Base-by-base conservation (phyloP, 2,113 vertebrate species). In the Thamnaconus septentrionalis region DNA sequence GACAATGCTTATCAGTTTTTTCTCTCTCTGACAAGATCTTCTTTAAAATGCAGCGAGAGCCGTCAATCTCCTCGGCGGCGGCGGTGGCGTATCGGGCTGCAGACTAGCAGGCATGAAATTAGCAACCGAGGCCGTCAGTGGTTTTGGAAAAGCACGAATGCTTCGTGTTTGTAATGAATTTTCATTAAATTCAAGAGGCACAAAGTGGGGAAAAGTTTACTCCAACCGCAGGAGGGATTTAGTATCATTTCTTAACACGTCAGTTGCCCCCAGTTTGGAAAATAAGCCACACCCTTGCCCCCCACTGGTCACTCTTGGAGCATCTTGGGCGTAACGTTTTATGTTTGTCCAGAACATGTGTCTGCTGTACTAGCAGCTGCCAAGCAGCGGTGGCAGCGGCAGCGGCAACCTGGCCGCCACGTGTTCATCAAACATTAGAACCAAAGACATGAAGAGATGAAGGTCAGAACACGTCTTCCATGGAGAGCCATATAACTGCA, bases 391-490 rank as follows among this genome's bases (percentile, higher is more conserved):
- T n/a, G n/a, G n/a, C n/a, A n/a, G n/a, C n/a, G n/a, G 66, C 41
- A 56, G 60, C 66, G 60, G 64, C 56, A 69, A 2, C 2, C 18
- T 78, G 76, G 65, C 51, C 50, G 59, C 44, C 63, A 73, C 68
- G 75, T 80, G 75, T 70, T 70, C 75, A 52, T 69, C 59, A 82
- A 76, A 51, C 56, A 64, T 75, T 53, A 65, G 68, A 63, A n/a
- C 41, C 31, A 18, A 68, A 31, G 18, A 31, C 70, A 64, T 73
- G 66, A 49, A 54, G 66, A 53, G 41, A 45, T 63, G 74, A 71
- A 18, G 63, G 68, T 31, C 18, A 31, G 18, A 76, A 51, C 62
- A 56, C 60, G 68, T 8, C 43, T 51, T 67, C 66, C 47, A 62
- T 18, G 39, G 56, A 53, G 67, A 59, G 39, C 57, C 5, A 64